Evolutionary conservation across 2,113 vertebrate species (phyloP).

Genomic region (Tychaedon coryphoeus): DNA sequence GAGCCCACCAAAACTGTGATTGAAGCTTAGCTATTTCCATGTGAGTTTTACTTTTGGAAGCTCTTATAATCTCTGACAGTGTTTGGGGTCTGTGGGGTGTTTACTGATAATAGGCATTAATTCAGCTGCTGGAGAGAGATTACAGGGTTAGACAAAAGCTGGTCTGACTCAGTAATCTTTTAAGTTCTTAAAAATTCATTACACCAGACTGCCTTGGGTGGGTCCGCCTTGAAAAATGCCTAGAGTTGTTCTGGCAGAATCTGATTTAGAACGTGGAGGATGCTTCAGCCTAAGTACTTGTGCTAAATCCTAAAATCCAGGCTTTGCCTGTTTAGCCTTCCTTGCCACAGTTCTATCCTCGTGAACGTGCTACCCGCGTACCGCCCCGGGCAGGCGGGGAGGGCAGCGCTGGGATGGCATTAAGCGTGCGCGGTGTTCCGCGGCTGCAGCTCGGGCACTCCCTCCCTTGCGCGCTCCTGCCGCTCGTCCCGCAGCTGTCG

Average conservation of each 20-base stretch:
- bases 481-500: accelerated
- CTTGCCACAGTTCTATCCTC: neutral
- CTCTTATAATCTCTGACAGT: neutral
- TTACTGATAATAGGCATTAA: neutral
- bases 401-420: neutral
- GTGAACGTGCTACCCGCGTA: accelerated
- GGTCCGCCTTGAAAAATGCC: neutral
- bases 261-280: neutral
- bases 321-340: neutral
- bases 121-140: neutral
- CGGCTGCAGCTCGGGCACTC: neutral
- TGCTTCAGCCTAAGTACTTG: neutral
- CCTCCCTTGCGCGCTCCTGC: accelerated
- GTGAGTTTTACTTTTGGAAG: neutral
- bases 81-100: neutral
- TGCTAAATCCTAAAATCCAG: conserved; percentile 17
- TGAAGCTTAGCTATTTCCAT: neutral
- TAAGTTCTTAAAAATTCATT: neutral
- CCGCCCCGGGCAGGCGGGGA: neutral
- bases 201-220: neutral
- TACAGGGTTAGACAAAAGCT: neutral
- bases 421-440: neutral
- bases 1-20: neutral
- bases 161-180: neutral
- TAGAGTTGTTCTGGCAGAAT: neutral